phyloP scores from a whole-genome alignment of 2,888 invertebrate species.

The Ophioninae sp. region DNA sequence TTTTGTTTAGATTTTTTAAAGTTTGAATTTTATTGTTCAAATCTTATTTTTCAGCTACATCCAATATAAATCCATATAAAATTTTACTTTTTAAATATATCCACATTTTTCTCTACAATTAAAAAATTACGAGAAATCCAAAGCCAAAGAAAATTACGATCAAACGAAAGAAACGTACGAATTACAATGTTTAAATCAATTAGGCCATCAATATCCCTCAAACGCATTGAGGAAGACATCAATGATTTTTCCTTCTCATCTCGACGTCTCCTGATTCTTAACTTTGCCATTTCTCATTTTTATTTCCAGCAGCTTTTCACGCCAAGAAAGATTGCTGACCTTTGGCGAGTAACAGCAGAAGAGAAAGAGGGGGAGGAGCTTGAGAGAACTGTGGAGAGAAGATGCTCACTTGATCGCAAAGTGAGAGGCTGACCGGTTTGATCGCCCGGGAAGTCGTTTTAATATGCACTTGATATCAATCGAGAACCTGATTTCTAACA shows the following conservation, averaged over 20 bases:
- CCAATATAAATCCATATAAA: too few relatives aligned
- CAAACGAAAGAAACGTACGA: background rate
- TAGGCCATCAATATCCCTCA: background rate
- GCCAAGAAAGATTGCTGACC: conserved; percentile 13
- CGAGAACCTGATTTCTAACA: conserved; percentile 41
- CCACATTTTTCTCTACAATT: background rate
- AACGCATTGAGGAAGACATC: background rate
- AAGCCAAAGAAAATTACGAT: background rate
- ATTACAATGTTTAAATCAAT: background rate
- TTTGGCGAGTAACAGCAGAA: background rate
- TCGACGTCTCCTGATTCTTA: background rate
- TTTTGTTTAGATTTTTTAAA: too few relatives aligned
- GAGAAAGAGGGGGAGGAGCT: conserved; percentile 23
- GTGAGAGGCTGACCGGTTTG: conserved; percentile 59
- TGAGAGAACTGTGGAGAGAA: conserved; percentile 16
- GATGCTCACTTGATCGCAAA: conserved; percentile 37
- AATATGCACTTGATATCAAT: conserved; percentile 33
- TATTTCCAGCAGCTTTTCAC: conserved; percentile 5
- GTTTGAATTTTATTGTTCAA: too few relatives aligned
- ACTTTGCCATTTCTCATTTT: background rate
- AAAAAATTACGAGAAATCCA: background rate
- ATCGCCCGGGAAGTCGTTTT: conserved; percentile 36
- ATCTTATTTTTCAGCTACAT: too few relatives aligned
- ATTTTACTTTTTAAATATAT: too few relatives aligned
- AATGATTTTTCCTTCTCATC: background rate